Conservation (phyloP, 2,888 invertebrate species). For the Malthinus seriepunctatus region DNA sequence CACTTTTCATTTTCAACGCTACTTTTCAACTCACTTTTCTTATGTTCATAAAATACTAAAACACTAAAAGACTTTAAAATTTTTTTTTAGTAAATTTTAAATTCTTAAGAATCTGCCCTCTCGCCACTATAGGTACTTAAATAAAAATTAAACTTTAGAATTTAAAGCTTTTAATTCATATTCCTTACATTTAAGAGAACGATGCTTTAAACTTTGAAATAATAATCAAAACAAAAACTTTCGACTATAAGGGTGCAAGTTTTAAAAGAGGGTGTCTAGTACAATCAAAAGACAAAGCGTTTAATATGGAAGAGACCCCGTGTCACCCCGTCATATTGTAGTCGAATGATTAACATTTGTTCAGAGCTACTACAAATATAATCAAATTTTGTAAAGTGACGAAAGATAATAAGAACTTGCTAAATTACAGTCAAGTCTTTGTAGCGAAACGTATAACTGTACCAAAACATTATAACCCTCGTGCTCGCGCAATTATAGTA, state of each 20-base stretch:
- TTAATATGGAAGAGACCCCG: conserved; percentile 15
- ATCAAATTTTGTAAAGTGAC: conserved; percentile 34
- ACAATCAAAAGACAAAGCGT: conserved; percentile 17
- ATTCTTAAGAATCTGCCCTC: too few species aligned
- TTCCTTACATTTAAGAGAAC: too few species aligned
- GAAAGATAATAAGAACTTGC: conserved; percentile 27
- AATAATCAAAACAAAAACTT: conserved; percentile 4
- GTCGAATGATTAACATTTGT: conserved; percentile 32
- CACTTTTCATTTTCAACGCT: too few species aligned
- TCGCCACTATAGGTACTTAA: too few species aligned
- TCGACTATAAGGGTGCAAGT: background rate
- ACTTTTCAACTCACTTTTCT: too few species aligned
- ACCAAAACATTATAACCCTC: too few species aligned
- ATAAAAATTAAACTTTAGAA: too few species aligned
- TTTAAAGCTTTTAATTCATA: too few species aligned
- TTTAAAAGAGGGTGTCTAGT: conserved; percentile 6
- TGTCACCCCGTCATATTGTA: conserved; percentile 26
- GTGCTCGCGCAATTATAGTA: too few species aligned
- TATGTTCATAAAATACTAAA: too few species aligned
- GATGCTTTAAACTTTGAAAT: background rate
- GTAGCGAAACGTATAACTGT: background rate
- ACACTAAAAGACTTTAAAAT: too few species aligned
- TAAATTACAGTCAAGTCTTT: conserved; percentile 20
- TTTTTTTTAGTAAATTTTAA: too few species aligned
- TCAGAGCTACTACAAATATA: conserved; percentile 33